phyloP scores from a whole-genome alignment of 2,888 invertebrate species.

The Tridacna crocea region DNA sequence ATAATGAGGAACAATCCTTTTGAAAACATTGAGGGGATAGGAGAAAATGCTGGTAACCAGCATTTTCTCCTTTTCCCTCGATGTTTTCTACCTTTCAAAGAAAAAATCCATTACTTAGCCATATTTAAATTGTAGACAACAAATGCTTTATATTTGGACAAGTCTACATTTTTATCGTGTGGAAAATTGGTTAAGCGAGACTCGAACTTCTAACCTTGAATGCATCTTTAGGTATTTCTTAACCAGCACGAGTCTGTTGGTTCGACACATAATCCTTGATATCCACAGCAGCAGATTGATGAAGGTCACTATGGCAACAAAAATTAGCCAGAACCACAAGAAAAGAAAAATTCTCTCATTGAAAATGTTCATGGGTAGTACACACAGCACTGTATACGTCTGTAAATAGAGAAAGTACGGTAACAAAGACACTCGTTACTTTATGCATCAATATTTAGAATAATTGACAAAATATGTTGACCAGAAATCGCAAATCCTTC shows the following conservation, averaged over 20 bases:
- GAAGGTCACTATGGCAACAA: constrained; percentile 70
- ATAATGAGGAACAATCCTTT: too few species aligned
- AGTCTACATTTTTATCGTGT: too few species aligned
- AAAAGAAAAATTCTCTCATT: constrained; percentile 80
- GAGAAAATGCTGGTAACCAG: too few species aligned
- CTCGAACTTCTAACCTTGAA: constrained; percentile 51
- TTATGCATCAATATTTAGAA: not conserved
- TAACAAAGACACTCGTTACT: not conserved
- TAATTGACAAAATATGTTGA: not conserved
- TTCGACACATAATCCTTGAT: constrained; percentile 69
- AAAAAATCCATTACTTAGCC: too few species aligned
- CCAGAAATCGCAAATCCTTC: too few species aligned
- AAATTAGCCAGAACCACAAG: constrained; percentile 78
- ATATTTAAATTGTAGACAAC: too few species aligned
- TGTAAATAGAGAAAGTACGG: constrained; percentile 23
- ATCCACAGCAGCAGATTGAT: constrained; percentile 77
- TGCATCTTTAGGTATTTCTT: constrained; percentile 76
- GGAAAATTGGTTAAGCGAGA: too few species aligned
- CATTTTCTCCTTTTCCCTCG: too few species aligned
- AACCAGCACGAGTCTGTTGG: constrained; percentile 70
- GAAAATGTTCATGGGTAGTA: constrained; percentile 77
- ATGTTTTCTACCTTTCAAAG: too few species aligned
- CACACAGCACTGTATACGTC: constrained; percentile 74
- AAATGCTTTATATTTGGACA: too few species aligned
- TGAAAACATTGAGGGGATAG: too few species aligned